Evolutionary conservation across 2,888 invertebrate genomes (phyloP).

Genomic region (Sycophila texana): DNA sequence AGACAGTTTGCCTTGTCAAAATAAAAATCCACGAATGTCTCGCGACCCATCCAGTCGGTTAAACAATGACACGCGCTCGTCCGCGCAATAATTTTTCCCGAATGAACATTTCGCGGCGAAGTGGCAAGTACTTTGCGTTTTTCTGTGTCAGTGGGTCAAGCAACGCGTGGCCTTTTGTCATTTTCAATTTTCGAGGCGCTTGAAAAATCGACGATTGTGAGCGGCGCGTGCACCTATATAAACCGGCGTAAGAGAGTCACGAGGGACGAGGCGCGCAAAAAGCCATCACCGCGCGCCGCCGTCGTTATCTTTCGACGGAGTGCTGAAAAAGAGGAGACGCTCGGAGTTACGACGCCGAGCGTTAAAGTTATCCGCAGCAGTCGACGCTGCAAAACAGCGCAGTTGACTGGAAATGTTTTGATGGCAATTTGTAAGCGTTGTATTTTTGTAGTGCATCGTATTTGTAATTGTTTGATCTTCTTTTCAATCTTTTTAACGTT

Average conservation of each 20-base stretch:
- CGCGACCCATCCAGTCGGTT: not conserved
- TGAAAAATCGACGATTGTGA: too few relatives aligned
- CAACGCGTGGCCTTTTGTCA: not conserved
- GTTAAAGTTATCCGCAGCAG: too few relatives aligned
- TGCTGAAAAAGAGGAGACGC: slow-evolving; percentile 29
- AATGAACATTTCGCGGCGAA: not conserved
- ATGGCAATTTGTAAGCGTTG: too few relatives aligned
- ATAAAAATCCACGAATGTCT: not conserved
- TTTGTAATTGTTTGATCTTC: too few relatives aligned
- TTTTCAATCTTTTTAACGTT: too few relatives aligned
- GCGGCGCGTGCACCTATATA: not conserved
- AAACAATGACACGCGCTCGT: too few relatives aligned
- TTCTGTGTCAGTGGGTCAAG: slow-evolving; percentile 51
- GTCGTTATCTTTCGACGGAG: slow-evolving; percentile 10
- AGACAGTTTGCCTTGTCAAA: too few relatives aligned
- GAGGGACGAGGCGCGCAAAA: too few relatives aligned
- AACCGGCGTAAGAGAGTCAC: too few relatives aligned
- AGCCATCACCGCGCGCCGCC: slow-evolving; percentile 30
- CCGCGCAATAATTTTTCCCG: not conserved
- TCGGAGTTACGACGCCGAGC: not conserved
- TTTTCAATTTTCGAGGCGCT: slow-evolving; percentile 6
- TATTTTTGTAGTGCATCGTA: too few relatives aligned
- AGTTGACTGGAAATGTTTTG: too few relatives aligned
- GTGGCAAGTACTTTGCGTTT: slow-evolving; percentile 13
- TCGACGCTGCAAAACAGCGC: too few relatives aligned